Conservation (phyloP, 1,140 invertebrate genomes). For the Theocolax elegans region DNA sequence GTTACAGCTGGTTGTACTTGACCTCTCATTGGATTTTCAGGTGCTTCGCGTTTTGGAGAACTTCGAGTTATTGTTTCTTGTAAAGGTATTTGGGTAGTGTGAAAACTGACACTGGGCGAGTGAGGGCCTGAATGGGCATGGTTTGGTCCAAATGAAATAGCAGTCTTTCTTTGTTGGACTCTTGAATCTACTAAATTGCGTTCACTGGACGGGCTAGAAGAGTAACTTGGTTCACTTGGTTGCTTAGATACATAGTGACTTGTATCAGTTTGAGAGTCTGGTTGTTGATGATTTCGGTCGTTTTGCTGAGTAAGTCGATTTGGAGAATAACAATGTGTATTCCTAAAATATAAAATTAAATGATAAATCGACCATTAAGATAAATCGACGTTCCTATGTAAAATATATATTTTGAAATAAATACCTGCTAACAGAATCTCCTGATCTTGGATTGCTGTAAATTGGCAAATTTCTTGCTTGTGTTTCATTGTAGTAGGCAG, state of each 20-base stretch:
- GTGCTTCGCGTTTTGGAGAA: conserved; percentile 43
- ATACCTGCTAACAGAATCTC: conserved; percentile 44
- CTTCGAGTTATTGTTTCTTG: conserved; percentile 42
- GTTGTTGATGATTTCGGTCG: conserved; percentile 54
- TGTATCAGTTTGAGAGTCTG: conserved; percentile 20
- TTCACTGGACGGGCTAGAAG: conserved; percentile 19
- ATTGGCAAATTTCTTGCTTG: conserved; percentile 55
- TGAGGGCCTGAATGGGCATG: conserved; percentile 1
- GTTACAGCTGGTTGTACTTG: conserved; percentile 58
- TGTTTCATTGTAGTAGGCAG: conserved; percentile 52
- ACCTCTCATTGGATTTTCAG: conserved; percentile 44
- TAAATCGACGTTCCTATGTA: too few species aligned
- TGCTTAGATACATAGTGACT: conserved; percentile 10
- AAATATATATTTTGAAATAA: neutral
- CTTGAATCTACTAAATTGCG: neutral
- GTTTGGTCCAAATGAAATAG: neutral
- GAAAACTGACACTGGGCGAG: conserved; percentile 16
- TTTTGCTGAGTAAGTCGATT: conserved; percentile 51
- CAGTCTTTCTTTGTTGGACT: conserved; percentile 6
- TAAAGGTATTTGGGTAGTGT: neutral
- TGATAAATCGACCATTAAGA: too few species aligned
- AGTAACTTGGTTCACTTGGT: conserved; percentile 18
- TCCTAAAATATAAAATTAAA: conserved; percentile 44
- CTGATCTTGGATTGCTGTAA: conserved; percentile 45
- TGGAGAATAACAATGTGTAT: conserved; percentile 54